These are phyloP conservation scores for Heliconius hewitsoni DNA, from an alignment of 1,140 invertebrate species.

Conservation along the genomic window DNA sequence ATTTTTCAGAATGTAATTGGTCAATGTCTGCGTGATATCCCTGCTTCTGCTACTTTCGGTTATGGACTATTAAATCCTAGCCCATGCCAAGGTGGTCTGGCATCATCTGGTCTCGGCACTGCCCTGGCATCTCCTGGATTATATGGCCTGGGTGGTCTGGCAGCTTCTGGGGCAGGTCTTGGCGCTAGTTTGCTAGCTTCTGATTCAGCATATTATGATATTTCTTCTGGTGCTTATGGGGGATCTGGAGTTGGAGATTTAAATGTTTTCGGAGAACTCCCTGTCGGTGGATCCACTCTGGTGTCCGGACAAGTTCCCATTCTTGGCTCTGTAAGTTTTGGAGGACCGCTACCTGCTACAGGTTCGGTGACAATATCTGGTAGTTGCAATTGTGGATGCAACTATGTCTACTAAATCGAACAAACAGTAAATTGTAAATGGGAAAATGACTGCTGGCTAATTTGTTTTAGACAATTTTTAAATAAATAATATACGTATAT, in stretches of 20 bases:
- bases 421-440: too few species aligned
- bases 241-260: constrained; percentile 55
- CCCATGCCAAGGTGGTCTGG: not conserved
- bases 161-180: not conserved
- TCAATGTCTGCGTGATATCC: not conserved
- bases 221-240: constrained; percentile 43
- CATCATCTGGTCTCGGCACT: not conserved
- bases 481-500: too few species aligned
- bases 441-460: too few species aligned
- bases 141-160: not conserved
- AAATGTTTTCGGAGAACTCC: constrained; percentile 51
- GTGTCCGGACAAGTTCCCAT: constrained; percentile 53
- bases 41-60: not conserved
- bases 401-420: too few species aligned
- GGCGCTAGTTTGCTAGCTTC: not conserved
- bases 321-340: constrained; percentile 51
- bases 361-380: constrained; percentile 39
- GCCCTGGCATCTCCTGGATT: not conserved
- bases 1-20: not conserved
- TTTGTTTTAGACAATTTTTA: too few species aligned
- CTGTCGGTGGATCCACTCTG: constrained; percentile 52
- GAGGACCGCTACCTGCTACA: constrained; percentile 46
- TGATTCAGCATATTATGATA: not conserved
- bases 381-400: not conserved
- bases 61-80: not conserved